Conservation (phyloP, 2,797 vertebrate genomes). For the Epinephelus awoara region DNA sequence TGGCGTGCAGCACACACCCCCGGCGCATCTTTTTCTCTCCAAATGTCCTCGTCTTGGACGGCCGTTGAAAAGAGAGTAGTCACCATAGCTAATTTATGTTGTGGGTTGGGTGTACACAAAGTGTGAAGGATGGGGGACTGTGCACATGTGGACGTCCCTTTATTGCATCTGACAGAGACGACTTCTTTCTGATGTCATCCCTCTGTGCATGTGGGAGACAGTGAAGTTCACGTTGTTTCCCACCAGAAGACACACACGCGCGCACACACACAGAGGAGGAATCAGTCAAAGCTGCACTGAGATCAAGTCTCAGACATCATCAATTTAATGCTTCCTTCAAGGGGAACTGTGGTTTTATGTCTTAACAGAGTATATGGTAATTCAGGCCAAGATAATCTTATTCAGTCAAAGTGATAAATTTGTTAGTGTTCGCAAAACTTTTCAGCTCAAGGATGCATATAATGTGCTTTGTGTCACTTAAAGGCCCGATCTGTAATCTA, state of each 20-base stretch:
- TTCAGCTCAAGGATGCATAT: constrained; percentile 15
- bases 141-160: constrained; percentile 70
- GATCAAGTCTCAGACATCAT: constrained; percentile 64
- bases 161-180: constrained; percentile 81
- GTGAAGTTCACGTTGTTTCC: constrained; percentile 73
- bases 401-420: constrained; percentile 39
- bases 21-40: constrained; percentile 4
- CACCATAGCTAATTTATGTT: constrained; percentile 78
- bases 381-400: constrained; percentile 49
- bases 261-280: constrained; percentile 47
- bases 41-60: constrained; percentile 53
- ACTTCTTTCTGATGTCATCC: constrained; percentile 81
- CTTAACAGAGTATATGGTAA: constrained; percentile 49
- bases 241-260: constrained; percentile 51
- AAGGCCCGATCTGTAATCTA: background rate
- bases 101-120: constrained; percentile 66
- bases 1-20: constrained; percentile 34
- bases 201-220: constrained; percentile 64
- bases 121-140: constrained; percentile 68
- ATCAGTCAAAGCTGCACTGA: constrained; percentile 63
- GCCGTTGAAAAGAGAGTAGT: constrained; percentile 58
- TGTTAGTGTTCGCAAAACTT: constrained; percentile 49
- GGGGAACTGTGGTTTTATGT: constrained; percentile 46
- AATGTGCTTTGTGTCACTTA: constrained; percentile 7
- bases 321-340: constrained; percentile 58